Base-by-base conservation (phyloP, 2,888 invertebrate genomes). In the Pristionchus entomophagus region DNA sequence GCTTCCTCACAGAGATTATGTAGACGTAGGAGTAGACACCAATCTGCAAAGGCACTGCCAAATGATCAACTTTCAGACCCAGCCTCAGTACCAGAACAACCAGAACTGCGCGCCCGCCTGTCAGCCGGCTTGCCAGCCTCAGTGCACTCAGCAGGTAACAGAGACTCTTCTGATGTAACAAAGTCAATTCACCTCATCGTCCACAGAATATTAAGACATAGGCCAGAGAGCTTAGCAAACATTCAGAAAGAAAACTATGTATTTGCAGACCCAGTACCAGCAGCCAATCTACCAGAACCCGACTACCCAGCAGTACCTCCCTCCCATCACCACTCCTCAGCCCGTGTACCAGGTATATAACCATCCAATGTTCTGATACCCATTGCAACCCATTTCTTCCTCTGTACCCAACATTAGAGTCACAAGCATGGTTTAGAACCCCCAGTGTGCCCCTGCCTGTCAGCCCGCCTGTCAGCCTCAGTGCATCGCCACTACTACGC, bases 211-310 rank as follows among this genome's bases (percentile, higher is more conserved):
- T n/a, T n/a, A n/a, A n/a, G n/a, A n/a, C n/a, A n/a, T n/a, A n/a
- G n/a, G n/a, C n/a, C n/a, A n/a, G n/a, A n/a, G n/a, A n/a, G n/a
- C n/a, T n/a, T n/a, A n/a, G n/a, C n/a, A n/a, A n/a, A n/a, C n/a
- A n/a, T n/a, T n/a, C n/a, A n/a, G n/a, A n/a, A n/a, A n/a, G n/a
- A n/a, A n/a, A n/a, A n/a, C n/a, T n/a, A n/a, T n/a, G n/a, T 59
- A 14, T 8, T 45, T 73, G 4, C 73, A 73, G 73, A 22, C 41
- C 12, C 73, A 73, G 41, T 73, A 73, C 73, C 73, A 73, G 73
- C 78, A 80, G 51, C 78, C 78, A 17, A 80, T 80, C 51, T 80
- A 80, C 78, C 78, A 80, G 78, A 80, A 49, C 51, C 51, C 78
- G 5, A 45, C 73, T n/a, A 41, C 73, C 41, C 73, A 73, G 73